Base-by-base conservation (phyloP, 2,888 invertebrate species). In the Platycheirus albimanus region DNA sequence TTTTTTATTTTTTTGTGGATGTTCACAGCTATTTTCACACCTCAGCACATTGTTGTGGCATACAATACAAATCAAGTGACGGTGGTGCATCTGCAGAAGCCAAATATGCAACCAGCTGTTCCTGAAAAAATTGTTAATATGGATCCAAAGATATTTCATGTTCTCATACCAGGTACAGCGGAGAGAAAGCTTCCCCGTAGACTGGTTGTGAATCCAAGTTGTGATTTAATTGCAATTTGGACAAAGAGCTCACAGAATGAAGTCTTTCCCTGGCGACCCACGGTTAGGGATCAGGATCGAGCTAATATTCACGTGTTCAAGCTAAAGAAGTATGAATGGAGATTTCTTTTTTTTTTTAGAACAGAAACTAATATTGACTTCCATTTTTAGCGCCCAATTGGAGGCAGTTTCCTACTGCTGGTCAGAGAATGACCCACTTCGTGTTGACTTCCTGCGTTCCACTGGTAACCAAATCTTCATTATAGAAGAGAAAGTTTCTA, bases 201-300 rank as follows among this genome's bases (percentile, higher is more conserved):
- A 75, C 88, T 90, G 89, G 87, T 89, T 1, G 90, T 91, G 6
- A 91, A 91, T 85, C 87, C 87, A 11, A 90, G 89, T 75, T 89
- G 86, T 52, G 91, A 91, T 86, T 85, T 92, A 90, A 92, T 96
- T 51, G 92, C 96, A 20, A 94, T 97, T 47, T 98, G 98, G 97
- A 97, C 97, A 91, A 94, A 95, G 86, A 94, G 95, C 41, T 94
- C 94, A 8, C 94, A 94, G 85, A 95, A 96, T 83, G 97, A 98
- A 89, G 96, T 98, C 0, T 97, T 96, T 87, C 98, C 98, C 0
- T 98, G 98, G 98, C 95, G 96, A 88, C 98, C 98, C 11, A 92
- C 96, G 51, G 93, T 94, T 33, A 94, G 94, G 87, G 94, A 97
- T 86, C 95, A 96, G 88, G 97, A 98, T 90, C 93, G 96, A 85